Conservation (phyloP, 2,797 vertebrate species). For the Diglossa cyanea region DNA sequence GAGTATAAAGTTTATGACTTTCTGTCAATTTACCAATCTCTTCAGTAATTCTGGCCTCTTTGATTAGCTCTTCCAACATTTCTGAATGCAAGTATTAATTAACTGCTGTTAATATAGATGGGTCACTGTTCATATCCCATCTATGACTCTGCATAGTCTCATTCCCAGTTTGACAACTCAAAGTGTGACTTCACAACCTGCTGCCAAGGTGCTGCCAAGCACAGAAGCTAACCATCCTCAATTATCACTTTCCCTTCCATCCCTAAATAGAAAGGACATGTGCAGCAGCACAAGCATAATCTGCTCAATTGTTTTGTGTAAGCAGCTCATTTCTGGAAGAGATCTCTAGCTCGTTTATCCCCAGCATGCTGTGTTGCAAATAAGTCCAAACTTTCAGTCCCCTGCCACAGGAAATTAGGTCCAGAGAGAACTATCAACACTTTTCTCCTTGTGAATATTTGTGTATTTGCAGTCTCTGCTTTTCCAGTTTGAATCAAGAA, state of each 20-base stretch:
- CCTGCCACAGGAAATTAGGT: not conserved
- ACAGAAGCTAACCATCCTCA: not conserved
- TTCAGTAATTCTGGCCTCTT: not conserved
- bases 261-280: conserved; percentile 45
- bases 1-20: not conserved
- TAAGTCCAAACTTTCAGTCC: not conserved
- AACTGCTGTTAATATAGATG: not conserved
- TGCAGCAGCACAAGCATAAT: not conserved
- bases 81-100: not conserved
- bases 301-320: not conserved
- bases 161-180: not conserved
- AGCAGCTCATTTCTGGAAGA: not conserved
- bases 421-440: not conserved
- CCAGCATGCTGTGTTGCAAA: not conserved
- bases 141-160: not conserved
- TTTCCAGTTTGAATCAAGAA: not conserved
- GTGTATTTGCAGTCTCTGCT: not conserved
- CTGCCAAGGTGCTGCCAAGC: conserved; percentile 6
- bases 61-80: not conserved
- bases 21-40: not conserved
- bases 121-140: not conserved
- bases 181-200: not conserved
- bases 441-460: not conserved
- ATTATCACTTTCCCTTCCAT: conserved; percentile 33
- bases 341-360: not conserved